phyloP scores from a whole-genome alignment of 1,140 invertebrate species.

The Heliothis subflexa region DNA sequence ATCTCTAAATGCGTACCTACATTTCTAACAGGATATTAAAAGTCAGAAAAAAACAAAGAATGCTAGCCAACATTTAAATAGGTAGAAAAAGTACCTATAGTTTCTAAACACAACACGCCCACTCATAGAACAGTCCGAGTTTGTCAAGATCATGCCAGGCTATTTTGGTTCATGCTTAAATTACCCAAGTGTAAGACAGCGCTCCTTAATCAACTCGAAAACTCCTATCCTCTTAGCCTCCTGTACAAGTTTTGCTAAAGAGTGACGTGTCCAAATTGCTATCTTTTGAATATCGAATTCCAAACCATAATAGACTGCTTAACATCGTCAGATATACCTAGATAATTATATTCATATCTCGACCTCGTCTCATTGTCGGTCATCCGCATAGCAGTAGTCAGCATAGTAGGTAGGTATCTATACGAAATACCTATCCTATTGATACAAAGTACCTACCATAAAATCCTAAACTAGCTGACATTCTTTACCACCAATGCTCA shows the following conservation, averaged over 20 bases:
- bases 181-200: neutral
- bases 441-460: too few species aligned
- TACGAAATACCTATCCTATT: too few species aligned
- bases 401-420: neutral
- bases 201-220: neutral
- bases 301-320: neutral
- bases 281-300: slow-evolving; percentile 10
- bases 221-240: neutral
- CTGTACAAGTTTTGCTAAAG: neutral
- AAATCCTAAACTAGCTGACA: too few species aligned
- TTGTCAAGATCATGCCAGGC: slow-evolving; percentile 30
- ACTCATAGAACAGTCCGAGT: slow-evolving; percentile 21
- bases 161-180: slow-evolving; percentile 31
- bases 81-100: slow-evolving; percentile 18
- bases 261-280: neutral
- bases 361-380: slow-evolving; percentile 20
- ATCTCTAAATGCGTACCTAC: neutral
- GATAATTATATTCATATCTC: neutral
- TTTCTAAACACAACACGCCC: slow-evolving; percentile 21
- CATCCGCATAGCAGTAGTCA: slow-evolving; percentile 6
- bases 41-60: slow-evolving; percentile 9
- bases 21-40: neutral
- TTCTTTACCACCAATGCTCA: too few species aligned
- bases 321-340: slow-evolving; percentile 3
- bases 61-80: neutral